These are phyloP conservation scores for Monochamus alternatus DNA, from an alignment of 2,888 invertebrate genomes.

Conservation along the genomic window DNA sequence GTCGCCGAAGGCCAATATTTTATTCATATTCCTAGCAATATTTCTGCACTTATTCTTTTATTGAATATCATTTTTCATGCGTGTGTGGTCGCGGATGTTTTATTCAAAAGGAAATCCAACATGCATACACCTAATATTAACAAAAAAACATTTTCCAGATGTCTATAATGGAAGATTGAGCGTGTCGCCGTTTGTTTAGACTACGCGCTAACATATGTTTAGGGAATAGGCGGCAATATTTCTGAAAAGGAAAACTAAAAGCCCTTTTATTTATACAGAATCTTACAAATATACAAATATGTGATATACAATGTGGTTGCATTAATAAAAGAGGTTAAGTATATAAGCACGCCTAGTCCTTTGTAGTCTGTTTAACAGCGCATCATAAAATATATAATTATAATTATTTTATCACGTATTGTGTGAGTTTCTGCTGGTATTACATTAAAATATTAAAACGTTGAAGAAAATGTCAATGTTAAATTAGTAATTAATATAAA, in stretches of 20 bases:
- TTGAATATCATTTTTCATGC: slow-evolving; percentile 39
- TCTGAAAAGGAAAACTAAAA: slow-evolving; percentile 44
- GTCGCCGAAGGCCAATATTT: slow-evolving; percentile 29
- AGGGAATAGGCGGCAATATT: slow-evolving; percentile 43
- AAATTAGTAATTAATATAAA: no score
- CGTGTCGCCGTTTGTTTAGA: slow-evolving; percentile 61
- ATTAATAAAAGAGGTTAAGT: slow-evolving; percentile 29
- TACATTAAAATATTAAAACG: no score
- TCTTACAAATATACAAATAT: slow-evolving; percentile 47
- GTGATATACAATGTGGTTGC: slow-evolving; percentile 48
- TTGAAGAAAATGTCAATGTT: no score
- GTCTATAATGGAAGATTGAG: slow-evolving; percentile 56
- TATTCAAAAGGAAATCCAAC: slow-evolving; percentile 50
- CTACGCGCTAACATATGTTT: slow-evolving; percentile 58
- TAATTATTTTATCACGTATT: no score
- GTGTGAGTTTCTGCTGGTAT: no score
- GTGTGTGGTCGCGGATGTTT: slow-evolving; percentile 35
- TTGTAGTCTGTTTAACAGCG: not conserved
- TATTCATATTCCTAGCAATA: slow-evolving; percentile 39
- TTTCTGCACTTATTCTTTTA: slow-evolving; percentile 42
- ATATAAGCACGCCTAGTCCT: not conserved
- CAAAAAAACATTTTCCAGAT: slow-evolving; percentile 52
- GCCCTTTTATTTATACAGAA: slow-evolving; percentile 44
- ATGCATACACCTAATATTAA: slow-evolving; percentile 47
- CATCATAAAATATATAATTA: not conserved